phyloP scores from a whole-genome alignment of 2,113 vertebrate species.

The Pelvicachromis taeniatus region DNA sequence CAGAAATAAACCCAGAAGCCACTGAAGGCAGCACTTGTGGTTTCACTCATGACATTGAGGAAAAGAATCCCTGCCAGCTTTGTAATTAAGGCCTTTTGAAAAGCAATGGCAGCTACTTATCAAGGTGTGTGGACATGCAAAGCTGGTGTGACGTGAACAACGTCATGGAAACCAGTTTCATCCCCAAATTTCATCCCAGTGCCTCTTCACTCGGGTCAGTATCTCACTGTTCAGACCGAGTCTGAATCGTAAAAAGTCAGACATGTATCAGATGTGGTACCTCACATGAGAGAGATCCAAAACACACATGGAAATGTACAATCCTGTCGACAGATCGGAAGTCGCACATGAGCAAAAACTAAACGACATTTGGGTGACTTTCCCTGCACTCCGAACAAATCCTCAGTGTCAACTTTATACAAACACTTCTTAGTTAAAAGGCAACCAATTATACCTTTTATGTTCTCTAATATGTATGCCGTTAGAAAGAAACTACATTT shows the following conservation, averaged over 20 bases:
- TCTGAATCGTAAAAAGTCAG: too few relatives aligned
- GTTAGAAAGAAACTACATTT: not conserved
- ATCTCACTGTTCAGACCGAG: not conserved
- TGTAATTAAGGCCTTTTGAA: not conserved
- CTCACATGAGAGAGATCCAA: accelerated
- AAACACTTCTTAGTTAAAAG: not conserved
- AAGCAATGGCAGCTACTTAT: not conserved
- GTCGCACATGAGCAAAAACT: accelerated
- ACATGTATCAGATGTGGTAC: not conserved
- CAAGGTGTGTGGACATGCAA: too few relatives aligned
- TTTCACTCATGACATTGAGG: not conserved
- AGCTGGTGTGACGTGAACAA: not conserved
- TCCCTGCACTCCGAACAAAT: not conserved
- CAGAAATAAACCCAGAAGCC: not conserved
- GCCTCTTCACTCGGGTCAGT: accelerated
- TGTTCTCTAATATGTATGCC: not conserved
- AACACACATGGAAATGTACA: not conserved
- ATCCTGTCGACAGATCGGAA: not conserved
- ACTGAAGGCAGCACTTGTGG: not conserved
- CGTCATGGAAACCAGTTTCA: not conserved
- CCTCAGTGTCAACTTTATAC: not conserved
- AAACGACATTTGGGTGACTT: not conserved
- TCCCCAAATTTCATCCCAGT: not conserved
- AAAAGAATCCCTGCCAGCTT: not conserved
- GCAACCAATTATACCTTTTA: not conserved